Percentiles rank a stretch among this genome's conserved stretches.
Conservation (phyloP, 2,797 vertebrate genomes). For the Adrianichthys oophorus region DNA sequence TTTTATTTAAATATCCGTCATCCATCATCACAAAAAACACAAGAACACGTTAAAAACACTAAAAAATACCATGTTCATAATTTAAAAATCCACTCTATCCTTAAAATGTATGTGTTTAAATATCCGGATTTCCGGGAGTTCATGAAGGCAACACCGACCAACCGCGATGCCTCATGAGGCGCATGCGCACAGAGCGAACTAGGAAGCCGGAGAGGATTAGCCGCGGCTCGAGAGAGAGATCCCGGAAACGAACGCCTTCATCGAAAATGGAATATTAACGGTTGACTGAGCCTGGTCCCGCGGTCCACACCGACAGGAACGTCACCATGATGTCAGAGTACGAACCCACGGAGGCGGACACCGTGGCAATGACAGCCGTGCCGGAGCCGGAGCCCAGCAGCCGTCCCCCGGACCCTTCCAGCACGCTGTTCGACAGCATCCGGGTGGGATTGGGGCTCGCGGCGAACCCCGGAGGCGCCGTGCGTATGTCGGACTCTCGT, state of each 20-base stretch:
- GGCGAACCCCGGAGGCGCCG: slow-evolving; percentile 69
- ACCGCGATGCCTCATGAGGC: not conserved
- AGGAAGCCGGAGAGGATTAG: slow-evolving; percentile 59
- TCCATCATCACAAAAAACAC: too few relatives aligned
- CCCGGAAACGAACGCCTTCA: slow-evolving; percentile 19
- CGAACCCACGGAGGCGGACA: slow-evolving; percentile 67
- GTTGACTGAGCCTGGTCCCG: slow-evolving; percentile 2
- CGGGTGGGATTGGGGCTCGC: slow-evolving; percentile 32
- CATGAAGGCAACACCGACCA: slow-evolving; percentile 43
- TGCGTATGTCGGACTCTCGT: slow-evolving; percentile 74
- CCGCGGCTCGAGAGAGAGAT: slow-evolving; percentile 3
- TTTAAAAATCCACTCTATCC: too few relatives aligned
- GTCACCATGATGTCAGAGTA: slow-evolving; percentile 79
- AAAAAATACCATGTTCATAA: too few relatives aligned
- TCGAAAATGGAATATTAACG: slow-evolving; percentile 40
- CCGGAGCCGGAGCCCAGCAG: slow-evolving; percentile 57
- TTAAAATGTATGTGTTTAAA: too few relatives aligned
- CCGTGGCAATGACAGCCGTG: slow-evolving; percentile 37
- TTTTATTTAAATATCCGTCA: too few relatives aligned
- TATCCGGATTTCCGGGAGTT: slow-evolving; percentile 2
- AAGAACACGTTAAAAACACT: too few relatives aligned
- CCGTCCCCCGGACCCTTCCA: slow-evolving; percentile 33
- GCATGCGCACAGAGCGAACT: slow-evolving; percentile 60
- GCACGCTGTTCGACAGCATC: slow-evolving; percentile 58
- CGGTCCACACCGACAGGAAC: slow-evolving; percentile 10